Percentiles rank a stretch among this genome's conserved stretches.
These are phyloP conservation scores for Dendronephthya gigantea DNA, from an alignment of 64 coral and sea anemone genomes.

Conservation along the genomic window DNA sequence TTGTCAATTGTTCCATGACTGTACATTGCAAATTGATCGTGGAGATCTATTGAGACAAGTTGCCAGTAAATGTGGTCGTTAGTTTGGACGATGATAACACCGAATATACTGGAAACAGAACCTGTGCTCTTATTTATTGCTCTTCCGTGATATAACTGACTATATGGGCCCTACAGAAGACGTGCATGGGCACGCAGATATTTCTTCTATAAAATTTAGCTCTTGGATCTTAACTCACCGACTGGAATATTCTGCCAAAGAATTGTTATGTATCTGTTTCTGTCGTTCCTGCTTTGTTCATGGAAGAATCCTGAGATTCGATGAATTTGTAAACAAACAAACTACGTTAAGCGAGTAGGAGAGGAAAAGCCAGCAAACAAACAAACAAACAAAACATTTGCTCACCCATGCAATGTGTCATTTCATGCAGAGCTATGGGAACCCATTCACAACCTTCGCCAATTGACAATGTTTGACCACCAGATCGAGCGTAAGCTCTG, in stretches of 20 bases:
- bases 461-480: neutral
- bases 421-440: neutral
- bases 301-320: neutral
- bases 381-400: neutral
- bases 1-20: constrained; percentile 35
- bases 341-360: too few relatives aligned
- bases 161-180: too few relatives aligned
- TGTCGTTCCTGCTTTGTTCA: neutral
- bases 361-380: too few relatives aligned
- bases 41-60: constrained; percentile 1
- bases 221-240: neutral
- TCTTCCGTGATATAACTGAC: too few relatives aligned
- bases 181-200: too few relatives aligned
- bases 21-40: constrained; percentile 47
- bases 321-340: too few relatives aligned
- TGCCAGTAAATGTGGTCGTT: neutral
- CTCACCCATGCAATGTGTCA: neutral
- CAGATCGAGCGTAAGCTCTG: neutral
- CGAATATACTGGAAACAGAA: neutral
- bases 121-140: too few relatives aligned
- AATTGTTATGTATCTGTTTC: neutral
- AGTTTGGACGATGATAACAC: neutral
- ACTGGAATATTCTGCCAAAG: neutral
- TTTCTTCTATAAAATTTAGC: too few relatives aligned
- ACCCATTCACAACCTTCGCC: neutral